These are phyloP conservation scores for Heptranchias perlo DNA, from an alignment of 2,113 vertebrate species.

Conservation along the genomic window DNA sequence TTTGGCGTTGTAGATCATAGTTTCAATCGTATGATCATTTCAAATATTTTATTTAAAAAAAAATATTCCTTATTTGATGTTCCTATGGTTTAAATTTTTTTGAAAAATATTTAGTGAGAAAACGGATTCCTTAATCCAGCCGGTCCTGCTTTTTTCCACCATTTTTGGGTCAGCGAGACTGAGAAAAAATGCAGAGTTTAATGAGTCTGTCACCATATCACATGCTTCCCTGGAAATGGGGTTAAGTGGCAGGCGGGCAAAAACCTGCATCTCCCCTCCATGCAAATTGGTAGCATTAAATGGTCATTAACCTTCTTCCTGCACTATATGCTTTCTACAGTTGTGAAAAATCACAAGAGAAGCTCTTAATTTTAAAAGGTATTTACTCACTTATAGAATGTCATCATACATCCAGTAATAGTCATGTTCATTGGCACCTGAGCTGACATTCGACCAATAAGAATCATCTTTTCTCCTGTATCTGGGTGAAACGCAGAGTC, in stretches of 20 bases:
- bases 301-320: background rate
- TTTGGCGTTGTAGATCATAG: background rate
- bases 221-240: background rate
- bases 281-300: background rate
- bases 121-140: background rate
- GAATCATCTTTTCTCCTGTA: slow-evolving; percentile 92
- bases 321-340: background rate
- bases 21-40: background rate
- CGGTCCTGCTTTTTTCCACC: background rate
- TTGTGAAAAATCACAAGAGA: background rate
- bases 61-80: background rate
- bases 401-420: slow-evolving; percentile 98
- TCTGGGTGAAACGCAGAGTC: slow-evolving; percentile 97
- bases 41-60: background rate
- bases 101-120: background rate
- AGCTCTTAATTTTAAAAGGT: background rate
- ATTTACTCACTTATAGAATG: slow-evolving; percentile 82
- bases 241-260: background rate
- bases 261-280: background rate
- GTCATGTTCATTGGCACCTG: slow-evolving; percentile 99
- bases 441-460: slow-evolving; percentile 96
- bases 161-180: background rate
- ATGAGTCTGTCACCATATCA: background rate
- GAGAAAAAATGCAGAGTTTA: background rate
- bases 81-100: background rate